Evolutionary conservation across 2,113 vertebrate genomes (phyloP), one percentile per base, ranked within the genome.

Genomic region (Podilymbus podiceps): DNA sequence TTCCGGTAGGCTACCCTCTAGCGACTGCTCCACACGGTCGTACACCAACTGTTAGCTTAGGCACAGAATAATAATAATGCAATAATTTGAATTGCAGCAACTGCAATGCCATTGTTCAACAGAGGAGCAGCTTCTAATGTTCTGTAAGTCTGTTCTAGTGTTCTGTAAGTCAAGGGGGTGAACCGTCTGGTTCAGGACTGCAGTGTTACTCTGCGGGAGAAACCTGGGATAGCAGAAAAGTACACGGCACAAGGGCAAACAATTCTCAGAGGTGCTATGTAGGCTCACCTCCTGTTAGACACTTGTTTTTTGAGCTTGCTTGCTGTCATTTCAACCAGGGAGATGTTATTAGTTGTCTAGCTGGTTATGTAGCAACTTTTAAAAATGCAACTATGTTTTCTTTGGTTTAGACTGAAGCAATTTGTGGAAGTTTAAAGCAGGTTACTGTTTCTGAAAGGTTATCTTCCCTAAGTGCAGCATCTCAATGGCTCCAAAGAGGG

Each of bases 11-110:
- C 12, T 40, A 15, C 35, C 19, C 28, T 52, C 64, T 27, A 62
- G 63, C 1, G 1, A 66, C 52, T 52, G 59, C 64, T 59, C 28
- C 58, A 28, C 15, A 16, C 0, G 1, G 47, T 28, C 69, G 40
- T 49, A 33, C 71, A 67, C 18, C 33, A n/a, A 56, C 40, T 12
- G 22, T 42, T 21, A 40, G 24, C 38, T 85, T 31, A 30, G 44
- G 62, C 69, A 46, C 17, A 81, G 30, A 62, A 38, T 35, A 72
- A 56, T 35, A 72, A 56, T 21, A 38, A 49, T 19, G 47, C 76
- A 82, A 5, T 46, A 20, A 69, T 53, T 56, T 42, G 44, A 74
- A 78, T 8, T 47, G 27, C 58, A 76, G 40, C 52, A 86, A 66
- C 63, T n/a, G 23, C 66, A 56, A 21, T 22, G 35, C 16, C 53